These are phyloP conservation scores for Platanista minor DNA, from an alignment of 2,113 vertebrate species.

Conservation along the genomic window DNA sequence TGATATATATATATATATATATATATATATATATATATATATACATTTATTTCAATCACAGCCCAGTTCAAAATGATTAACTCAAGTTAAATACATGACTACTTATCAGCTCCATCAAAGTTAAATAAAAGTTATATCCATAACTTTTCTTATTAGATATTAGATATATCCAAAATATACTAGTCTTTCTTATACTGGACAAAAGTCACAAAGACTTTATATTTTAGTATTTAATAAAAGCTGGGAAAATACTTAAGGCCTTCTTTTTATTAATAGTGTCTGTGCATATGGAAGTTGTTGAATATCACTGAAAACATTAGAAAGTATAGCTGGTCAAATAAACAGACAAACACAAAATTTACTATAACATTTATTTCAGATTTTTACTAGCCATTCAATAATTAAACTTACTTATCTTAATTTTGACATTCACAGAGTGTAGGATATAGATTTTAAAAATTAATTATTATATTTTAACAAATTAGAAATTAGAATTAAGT, in stretches of 20 bases:
- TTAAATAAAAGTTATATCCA: no score
- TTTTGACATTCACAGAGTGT: slow-evolving; percentile 59
- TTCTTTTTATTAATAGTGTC: background rate
- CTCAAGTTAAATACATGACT: background rate
- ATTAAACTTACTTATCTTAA: slow-evolving; percentile 41
- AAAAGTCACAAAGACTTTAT: background rate
- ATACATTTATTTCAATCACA: background rate
- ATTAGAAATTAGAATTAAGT: slow-evolving; percentile 12
- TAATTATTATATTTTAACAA: slow-evolving; percentile 63
- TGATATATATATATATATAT: background rate
- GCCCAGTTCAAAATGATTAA: background rate
- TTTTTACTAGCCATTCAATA: slow-evolving; percentile 32
- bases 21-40: no score
- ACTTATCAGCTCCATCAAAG: background rate
- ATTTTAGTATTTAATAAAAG: background rate
- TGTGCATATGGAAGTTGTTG: background rate
- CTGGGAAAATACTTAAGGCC: background rate
- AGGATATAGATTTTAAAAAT: slow-evolving; percentile 48
- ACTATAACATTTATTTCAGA: background rate
- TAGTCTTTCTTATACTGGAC: background rate
- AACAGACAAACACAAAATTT: background rate
- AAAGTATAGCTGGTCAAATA: background rate
- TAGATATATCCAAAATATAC: background rate
- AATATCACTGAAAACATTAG: background rate
- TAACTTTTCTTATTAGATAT: background rate